Percentiles rank a stretch among this genome's conserved stretches.
Conservation (phyloP, 1,140 invertebrate genomes). For the Atta colombica region DNA sequence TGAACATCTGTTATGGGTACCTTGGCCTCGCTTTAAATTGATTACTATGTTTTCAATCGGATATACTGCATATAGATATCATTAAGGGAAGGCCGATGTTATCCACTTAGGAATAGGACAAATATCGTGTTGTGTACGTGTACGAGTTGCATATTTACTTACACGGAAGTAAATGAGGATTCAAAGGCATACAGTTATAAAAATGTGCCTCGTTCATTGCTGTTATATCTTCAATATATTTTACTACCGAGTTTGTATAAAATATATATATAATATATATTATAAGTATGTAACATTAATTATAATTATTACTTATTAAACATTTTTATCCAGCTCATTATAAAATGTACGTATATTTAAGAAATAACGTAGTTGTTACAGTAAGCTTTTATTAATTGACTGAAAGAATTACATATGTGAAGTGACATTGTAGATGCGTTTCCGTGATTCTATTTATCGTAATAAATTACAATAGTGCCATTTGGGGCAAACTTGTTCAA, state of each 20-base stretch:
- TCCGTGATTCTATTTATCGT: slow-evolving; percentile 52
- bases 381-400: slow-evolving; percentile 67
- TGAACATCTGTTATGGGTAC: slow-evolving; percentile 80
- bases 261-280: neutral
- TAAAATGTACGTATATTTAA: slow-evolving; percentile 61
- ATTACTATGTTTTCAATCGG: slow-evolving; percentile 44
- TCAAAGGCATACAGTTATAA: neutral
- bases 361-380: slow-evolving; percentile 37
- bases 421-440: slow-evolving; percentile 61
- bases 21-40: slow-evolving; percentile 84
- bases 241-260: slow-evolving; percentile 19
- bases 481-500: slow-evolving; percentile 76
- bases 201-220: slow-evolving; percentile 33
- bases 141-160: slow-evolving; percentile 12
- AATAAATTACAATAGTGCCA: slow-evolving; percentile 79
- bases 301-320: slow-evolving; percentile 45
- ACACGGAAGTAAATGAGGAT: slow-evolving; percentile 15
- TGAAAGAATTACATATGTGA: slow-evolving; percentile 63
- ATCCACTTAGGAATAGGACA: slow-evolving; percentile 78
- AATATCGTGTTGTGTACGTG: slow-evolving; percentile 20
- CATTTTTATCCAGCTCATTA: slow-evolving; percentile 37
- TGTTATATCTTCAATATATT: slow-evolving; percentile 50
- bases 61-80: slow-evolving; percentile 44
- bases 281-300: slow-evolving; percentile 40
- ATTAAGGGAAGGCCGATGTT: slow-evolving; percentile 85